These are phyloP conservation scores for Mycalesis mineus DNA, from an alignment of 2,888 invertebrate genomes.

Conservation along the genomic window DNA sequence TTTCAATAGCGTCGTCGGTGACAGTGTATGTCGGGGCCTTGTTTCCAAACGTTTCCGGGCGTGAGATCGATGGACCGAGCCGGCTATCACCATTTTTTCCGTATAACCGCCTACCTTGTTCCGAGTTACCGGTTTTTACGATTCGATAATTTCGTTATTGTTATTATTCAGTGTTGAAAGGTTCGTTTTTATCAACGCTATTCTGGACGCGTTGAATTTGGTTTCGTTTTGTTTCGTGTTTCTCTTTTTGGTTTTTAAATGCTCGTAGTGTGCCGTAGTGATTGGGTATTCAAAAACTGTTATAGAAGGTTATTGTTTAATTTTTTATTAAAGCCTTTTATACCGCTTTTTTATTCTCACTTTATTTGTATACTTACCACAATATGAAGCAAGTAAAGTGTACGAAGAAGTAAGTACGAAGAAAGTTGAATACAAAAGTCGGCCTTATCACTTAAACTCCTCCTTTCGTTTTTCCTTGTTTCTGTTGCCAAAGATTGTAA, in stretches of 20 bases:
- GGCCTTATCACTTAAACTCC: too few relatives aligned
- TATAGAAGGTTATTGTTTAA: too few relatives aligned
- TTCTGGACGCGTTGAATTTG: neutral
- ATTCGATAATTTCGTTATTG: neutral
- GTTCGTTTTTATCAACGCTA: neutral
- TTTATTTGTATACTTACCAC: too few relatives aligned
- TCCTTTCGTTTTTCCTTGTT: too few relatives aligned
- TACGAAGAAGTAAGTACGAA: too few relatives aligned
- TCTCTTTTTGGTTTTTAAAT: neutral
- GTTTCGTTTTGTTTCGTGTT: neutral
- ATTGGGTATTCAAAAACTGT: neutral
- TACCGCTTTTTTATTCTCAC: too few relatives aligned
- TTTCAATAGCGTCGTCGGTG: conserved; percentile 23
- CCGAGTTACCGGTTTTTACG: conserved; percentile 2
- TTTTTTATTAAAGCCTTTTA: too few relatives aligned
- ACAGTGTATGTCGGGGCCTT: conserved; percentile 15
- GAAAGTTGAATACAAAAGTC: too few relatives aligned
- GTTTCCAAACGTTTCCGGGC: conserved; percentile 19
- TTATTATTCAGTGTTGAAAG: conserved; percentile 1
- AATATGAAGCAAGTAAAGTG: too few relatives aligned
- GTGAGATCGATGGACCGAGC: conserved; percentile 17
- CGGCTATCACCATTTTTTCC: conserved; percentile 8
- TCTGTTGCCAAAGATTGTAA: too few relatives aligned
- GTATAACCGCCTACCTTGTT: conserved; percentile 10
- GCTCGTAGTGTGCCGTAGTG: neutral